phyloP scores from a whole-genome alignment of 2,888 invertebrate species.

The Microplitis manilae region DNA sequence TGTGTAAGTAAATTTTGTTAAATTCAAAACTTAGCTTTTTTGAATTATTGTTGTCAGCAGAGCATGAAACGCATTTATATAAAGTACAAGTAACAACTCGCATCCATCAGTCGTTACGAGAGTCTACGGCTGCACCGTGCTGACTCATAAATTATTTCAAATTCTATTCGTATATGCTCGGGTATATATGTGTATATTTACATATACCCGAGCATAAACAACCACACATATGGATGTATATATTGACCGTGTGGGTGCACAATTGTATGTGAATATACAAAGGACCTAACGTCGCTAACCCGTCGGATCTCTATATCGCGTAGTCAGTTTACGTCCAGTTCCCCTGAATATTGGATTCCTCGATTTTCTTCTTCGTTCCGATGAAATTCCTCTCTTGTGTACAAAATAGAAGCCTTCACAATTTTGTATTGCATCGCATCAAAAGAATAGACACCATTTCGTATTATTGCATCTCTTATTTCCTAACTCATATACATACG shows the following conservation, averaged over 20 bases:
- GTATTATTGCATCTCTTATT: not conserved
- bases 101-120: not conserved
- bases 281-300: conserved; percentile 5
- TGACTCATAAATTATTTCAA: conserved; percentile 1
- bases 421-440: not conserved
- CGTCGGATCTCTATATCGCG: conserved; percentile 27
- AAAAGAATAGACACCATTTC: conserved; percentile 12
- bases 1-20: not conserved
- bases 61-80: not conserved
- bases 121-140: not conserved
- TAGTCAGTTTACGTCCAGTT: conserved; percentile 30
- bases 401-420: conserved; percentile 8
- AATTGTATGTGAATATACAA: conserved; percentile 16
- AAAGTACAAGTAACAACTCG: not conserved
- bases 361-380: conserved; percentile 27
- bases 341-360: conserved; percentile 37
- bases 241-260: not conserved
- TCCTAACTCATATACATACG: not conserved
- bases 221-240: not conserved
- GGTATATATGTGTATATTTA: not conserved
- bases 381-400: conserved; percentile 23
- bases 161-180: not conserved
- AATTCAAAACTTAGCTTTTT: not conserved
- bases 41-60: not conserved
- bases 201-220: not conserved